phyloP scores from a whole-genome alignment of 2,113 vertebrate genomes.

The Petrocephalus zakoni region DNA sequence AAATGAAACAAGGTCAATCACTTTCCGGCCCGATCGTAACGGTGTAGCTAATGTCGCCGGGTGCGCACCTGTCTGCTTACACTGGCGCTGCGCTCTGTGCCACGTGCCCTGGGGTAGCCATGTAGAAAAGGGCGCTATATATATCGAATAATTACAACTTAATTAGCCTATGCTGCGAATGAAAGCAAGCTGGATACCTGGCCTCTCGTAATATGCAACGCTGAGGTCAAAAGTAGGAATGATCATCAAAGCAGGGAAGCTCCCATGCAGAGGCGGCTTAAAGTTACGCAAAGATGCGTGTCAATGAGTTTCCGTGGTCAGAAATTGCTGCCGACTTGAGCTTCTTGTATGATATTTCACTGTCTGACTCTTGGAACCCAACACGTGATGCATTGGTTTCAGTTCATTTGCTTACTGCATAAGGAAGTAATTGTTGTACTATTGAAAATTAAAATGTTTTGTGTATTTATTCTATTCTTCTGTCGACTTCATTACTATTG shows the following conservation, averaged over 20 bases:
- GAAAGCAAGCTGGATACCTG: neutral
- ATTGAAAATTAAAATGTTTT: neutral
- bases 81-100: neutral
- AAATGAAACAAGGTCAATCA: neutral
- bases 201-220: neutral
- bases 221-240: neutral
- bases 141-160: neutral
- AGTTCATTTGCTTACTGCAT: neutral
- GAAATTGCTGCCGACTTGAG: neutral
- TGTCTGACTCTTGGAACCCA: slow-evolving; percentile 1
- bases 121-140: neutral
- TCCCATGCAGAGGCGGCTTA: neutral
- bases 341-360: neutral
- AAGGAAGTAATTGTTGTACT: neutral
- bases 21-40: neutral
- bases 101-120: neutral
- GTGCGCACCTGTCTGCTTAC: neutral
- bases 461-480: neutral
- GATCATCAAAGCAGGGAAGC: neutral
- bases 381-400: neutral
- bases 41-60: neutral
- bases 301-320: neutral
- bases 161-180: neutral
- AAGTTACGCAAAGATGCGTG: neutral
- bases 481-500: neutral